phyloP scores from a whole-genome alignment of 2,113 vertebrate species.

The Ophthalmotilapia sp. region DNA sequence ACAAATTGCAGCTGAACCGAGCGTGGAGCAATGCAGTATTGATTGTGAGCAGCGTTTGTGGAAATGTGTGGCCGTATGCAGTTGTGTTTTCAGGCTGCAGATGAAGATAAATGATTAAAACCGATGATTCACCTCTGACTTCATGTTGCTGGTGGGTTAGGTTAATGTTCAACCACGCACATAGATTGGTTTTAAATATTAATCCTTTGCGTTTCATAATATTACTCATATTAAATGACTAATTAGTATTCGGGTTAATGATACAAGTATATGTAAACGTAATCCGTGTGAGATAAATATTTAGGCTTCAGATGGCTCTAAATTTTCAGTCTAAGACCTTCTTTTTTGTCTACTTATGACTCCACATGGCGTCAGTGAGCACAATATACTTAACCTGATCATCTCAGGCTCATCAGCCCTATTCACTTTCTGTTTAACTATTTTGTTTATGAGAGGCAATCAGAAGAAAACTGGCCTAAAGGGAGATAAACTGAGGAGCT shows the following conservation, averaged over 20 bases:
- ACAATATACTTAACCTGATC: not conserved
- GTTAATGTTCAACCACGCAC: not conserved
- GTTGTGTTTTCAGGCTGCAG: not conserved
- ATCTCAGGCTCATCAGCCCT: not conserved
- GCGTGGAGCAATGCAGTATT: not conserved
- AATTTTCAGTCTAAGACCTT: not conserved
- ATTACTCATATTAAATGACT: not conserved
- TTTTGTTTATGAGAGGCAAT: not conserved
- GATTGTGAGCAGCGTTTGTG: not conserved
- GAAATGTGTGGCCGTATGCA: not conserved
- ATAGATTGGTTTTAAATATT: not conserved
- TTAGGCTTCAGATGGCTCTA: not conserved
- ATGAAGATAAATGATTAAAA: not conserved
- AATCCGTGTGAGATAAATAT: not conserved
- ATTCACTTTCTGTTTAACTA: not conserved
- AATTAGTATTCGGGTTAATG: not conserved
- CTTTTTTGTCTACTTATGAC: not conserved
- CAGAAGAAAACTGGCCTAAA: not conserved
- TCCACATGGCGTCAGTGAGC: not conserved
- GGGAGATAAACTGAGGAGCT: not conserved
- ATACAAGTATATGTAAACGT: not conserved
- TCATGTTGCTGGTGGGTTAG: too few relatives aligned
- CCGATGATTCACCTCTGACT: not conserved
- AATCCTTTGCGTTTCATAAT: not conserved
- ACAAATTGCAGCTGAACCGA: constrained; percentile 58